Evolutionary conservation across 2,113 vertebrate genomes (phyloP).

Genomic region (Triplophysa rosa): DNA sequence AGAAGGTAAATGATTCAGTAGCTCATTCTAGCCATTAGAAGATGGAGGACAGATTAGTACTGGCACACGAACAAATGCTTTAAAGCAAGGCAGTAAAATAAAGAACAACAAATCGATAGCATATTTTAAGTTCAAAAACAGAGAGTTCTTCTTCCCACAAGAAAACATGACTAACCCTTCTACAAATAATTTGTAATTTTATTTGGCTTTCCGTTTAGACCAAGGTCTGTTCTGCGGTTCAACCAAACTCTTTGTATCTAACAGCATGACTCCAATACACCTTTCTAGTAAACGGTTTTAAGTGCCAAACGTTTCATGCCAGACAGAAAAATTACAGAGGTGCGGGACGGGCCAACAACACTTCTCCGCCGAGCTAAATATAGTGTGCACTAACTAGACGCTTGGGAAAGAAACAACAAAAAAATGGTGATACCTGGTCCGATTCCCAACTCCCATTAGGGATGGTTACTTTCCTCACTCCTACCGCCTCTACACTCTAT

Average conservation of each 20-base stretch:
- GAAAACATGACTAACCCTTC: neutral
- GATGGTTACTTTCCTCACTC: slow-evolving; percentile 66
- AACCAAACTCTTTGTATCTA: slow-evolving; percentile 19
- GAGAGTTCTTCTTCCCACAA: slow-evolving; percentile 23
- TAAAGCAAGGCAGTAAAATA: slow-evolving; percentile 10
- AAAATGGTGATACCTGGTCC: slow-evolving; percentile 62
- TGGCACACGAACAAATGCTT: slow-evolving; percentile 36
- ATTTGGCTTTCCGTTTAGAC: neutral
- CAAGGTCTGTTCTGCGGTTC: slow-evolving; percentile 64
- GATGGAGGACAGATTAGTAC: slow-evolving; percentile 8
- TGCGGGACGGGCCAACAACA: slow-evolving; percentile 27
- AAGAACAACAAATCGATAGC: slow-evolving; percentile 13
- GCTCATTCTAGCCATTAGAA: slow-evolving; percentile 23
- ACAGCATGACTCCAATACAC: slow-evolving; percentile 46
- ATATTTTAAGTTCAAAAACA: slow-evolving; percentile 7
- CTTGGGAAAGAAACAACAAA: slow-evolving; percentile 38
- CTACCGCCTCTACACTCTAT: slow-evolving; percentile 59
- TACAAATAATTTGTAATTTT: slow-evolving; percentile 3
- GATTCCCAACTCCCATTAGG: slow-evolving; percentile 61
- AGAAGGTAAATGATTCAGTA: slow-evolving; percentile 19
- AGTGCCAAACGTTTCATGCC: slow-evolving; percentile 35
- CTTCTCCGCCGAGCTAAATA: slow-evolving; percentile 16
- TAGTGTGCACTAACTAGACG: neutral
- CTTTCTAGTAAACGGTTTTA: slow-evolving; percentile 50
- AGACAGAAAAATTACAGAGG: slow-evolving; percentile 27